Percentiles rank a stretch among this genome's conserved stretches.
These are phyloP conservation scores for Drosophila pseudotakahashii DNA, from an alignment of 2,888 invertebrate genomes.

Conservation along the genomic window DNA sequence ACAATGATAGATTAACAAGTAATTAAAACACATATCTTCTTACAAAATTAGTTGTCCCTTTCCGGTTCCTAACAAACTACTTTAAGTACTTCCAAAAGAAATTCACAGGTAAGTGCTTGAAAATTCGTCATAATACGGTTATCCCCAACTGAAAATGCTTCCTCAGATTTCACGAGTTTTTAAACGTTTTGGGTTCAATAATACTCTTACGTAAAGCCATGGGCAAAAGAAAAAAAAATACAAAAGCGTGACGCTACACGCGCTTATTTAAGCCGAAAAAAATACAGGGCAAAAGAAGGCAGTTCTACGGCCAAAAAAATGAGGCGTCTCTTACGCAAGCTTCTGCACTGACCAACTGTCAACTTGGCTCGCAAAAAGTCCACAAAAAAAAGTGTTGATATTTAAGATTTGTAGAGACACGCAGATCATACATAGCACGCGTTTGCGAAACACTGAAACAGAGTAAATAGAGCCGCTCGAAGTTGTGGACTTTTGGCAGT, in stretches of 20 bases:
- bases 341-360: conserved; percentile 15
- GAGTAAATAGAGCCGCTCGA: conserved; percentile 43
- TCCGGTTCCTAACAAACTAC: too few species aligned
- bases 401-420: conserved; percentile 40
- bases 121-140: conserved; percentile 62
- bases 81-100: neutral
- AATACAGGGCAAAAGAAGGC: neutral
- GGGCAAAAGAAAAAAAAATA: neutral
- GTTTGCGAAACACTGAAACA: conserved; percentile 46
- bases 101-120: conserved; percentile 48
- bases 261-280: conserved; percentile 22
- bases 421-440: conserved; percentile 41
- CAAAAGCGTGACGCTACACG: conserved; percentile 30
- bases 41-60: too few species aligned
- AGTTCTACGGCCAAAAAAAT: too few species aligned
- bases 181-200: conserved; percentile 35
- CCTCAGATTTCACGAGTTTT: conserved; percentile 38
- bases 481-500: conserved; percentile 41
- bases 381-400: conserved; percentile 39
- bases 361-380: neutral
- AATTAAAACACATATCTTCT: neutral
- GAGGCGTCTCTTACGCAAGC: conserved; percentile 21
- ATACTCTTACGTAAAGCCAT: conserved; percentile 19
- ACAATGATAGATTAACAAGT: neutral
- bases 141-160: conserved; percentile 56